Base-by-base conservation (phyloP, 2,888 invertebrate species). In the Poecilus cupreus region DNA sequence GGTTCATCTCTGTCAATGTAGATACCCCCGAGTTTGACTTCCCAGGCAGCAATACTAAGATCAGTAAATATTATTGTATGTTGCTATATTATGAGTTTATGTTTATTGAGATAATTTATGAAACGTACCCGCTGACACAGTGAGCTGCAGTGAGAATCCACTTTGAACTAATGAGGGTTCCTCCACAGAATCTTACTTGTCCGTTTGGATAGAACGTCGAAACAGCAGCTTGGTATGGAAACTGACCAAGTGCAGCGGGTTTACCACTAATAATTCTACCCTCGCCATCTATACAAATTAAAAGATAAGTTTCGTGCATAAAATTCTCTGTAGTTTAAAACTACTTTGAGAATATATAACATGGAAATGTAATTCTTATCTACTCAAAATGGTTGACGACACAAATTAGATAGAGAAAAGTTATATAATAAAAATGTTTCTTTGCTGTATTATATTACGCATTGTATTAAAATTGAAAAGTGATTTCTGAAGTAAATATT, bases 201-300 rank as follows among this genome's bases (percentile, higher is more conserved):
- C 46, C 72, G 46, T 37, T 37, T 11, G 51, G 70, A 49, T 13
- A 51, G 43, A 13, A 13, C 13, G 75, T 76, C 24, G 46, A 83
- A 80, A 86, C 75, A 2, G 84, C 86, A 10, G 83, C 87, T 82
- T 86, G 86, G 84, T 84, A 86, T 6, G 87, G 87, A 83, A 86
- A 86, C 83, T 87, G 86, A 0, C 86, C 85, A 24, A 18, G 18
- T 26, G 22, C 10, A 4, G 57, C 57, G 10, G 26, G 57, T 2
- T 57, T 3, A 57, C 57, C 57, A 6, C 57, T 57, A 20, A 57
- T 57, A n/a, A 57, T 57, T 57, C 57, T 57, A 24, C 13, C 11
- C 10, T 16, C 51, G 1, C 5, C 24, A 57, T 24, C 57, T 57
- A 11, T 1, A 57, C 3, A 24, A 57, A 10, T 24, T n/a, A n/a